Evolutionary conservation across 2,797 vertebrate species (phyloP), one percentile per base, ranked within the genome.

Genomic region (Decapterus maruadsi): DNA sequence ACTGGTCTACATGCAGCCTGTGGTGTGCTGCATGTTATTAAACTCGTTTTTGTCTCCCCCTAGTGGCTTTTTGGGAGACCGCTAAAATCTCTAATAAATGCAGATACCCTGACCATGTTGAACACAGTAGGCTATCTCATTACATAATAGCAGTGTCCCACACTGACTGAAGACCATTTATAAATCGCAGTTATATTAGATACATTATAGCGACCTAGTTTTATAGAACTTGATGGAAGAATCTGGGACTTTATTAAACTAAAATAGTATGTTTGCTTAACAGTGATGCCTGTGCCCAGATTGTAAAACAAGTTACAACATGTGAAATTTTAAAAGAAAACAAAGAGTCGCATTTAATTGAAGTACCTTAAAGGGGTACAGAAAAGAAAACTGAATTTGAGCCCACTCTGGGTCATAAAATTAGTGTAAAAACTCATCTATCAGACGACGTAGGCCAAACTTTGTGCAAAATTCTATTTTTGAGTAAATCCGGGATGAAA

Each of bases 41-140:
- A 72, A 0, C 12, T 61, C 58, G 50, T 36, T 12, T 67, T 19
- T 85, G 88, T 85, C 87, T 87, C 93, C 88, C 64, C 17, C 91
- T 84, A 22, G 86, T 91, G 90, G 78, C 9, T 48, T 9, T 14
- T 76, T 69, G 20, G 11, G 54, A 55, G 36, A 79, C 8, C 45
- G 36, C 31, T 6, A 1, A 16, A 12, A 56, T 29, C 13, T 26
- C n/a, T 8, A 70, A 7, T 57, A 67, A 68, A 59, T 80, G 36
- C 29, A 54, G 26, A 55, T 4, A 19, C 20, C 17, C 2, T 48
- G 43, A 43, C 36, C 55, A 67, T 19, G 34, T 51, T 60, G 40
- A 58, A 16, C 34, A 56, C 31, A 50, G 4, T 38, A n/a, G n/a
- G n/a, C n/a, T n/a, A 14, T 64, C 29, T 40, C 43, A 66, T 34